Evolutionary conservation across 2,888 invertebrate genomes (phyloP).

Genomic region (Caenorhabditis sp.): DNA sequence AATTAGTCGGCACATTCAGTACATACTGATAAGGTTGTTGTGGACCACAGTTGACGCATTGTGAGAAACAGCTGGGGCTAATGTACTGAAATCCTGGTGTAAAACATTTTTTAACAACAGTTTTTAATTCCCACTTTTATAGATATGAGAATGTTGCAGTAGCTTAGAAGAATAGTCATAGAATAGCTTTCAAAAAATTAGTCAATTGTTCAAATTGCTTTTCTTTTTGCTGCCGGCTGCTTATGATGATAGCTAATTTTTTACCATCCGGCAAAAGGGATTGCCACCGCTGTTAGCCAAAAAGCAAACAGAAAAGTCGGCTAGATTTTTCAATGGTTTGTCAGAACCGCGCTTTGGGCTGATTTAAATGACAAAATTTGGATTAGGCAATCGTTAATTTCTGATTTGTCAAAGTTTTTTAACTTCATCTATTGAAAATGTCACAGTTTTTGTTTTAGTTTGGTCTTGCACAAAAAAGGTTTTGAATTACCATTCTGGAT

Average conservation of each 20-base stretch:
- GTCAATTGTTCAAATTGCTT: conserved; percentile 11
- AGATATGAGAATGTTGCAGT: conserved; percentile 53
- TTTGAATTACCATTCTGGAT: too few relatives aligned
- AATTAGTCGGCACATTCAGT: conserved; percentile 60
- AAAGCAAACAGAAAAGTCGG: conserved; percentile 63
- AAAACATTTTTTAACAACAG: neutral
- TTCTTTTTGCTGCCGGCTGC: conserved; percentile 8
- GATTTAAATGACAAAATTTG: conserved; percentile 42
- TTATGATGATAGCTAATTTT: conserved; percentile 53
- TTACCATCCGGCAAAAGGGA: conserved; percentile 34
- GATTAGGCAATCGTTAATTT: conserved; percentile 53
- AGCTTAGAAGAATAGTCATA: conserved; percentile 54
- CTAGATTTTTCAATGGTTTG: conserved; percentile 46
- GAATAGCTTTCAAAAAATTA: conserved; percentile 38
- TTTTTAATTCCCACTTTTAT: conserved; percentile 37
- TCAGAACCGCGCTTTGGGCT: conserved; percentile 11
- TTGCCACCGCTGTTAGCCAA: conserved; percentile 55
- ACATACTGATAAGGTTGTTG: conserved; percentile 67
- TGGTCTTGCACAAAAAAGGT: too few relatives aligned
- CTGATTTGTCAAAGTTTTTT: neutral
- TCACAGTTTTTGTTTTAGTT: conserved; percentile 14
- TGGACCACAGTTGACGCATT: conserved; percentile 65
- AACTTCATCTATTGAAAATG: too few relatives aligned
- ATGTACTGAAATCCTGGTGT: conserved; percentile 70
- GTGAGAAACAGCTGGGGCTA: conserved; percentile 60